phyloP scores from a whole-genome alignment of 2,888 invertebrate genomes.

The Tiphia femorata region DNA sequence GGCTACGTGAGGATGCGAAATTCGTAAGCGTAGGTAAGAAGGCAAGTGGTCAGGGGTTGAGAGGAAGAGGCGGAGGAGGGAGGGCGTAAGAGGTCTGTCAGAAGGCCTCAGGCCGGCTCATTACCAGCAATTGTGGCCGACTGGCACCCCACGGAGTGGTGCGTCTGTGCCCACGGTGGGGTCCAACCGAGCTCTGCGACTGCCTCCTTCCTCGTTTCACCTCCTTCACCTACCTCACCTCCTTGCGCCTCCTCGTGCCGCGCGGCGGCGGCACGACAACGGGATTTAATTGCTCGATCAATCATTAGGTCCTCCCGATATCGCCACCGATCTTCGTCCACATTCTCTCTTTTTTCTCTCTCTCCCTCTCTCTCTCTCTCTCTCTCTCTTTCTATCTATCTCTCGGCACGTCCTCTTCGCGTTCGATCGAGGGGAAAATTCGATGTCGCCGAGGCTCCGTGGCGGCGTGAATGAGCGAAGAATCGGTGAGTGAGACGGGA shows the following conservation, averaged over 20 bases:
- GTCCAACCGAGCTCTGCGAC: conserved; percentile 38
- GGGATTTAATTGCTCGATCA: conserved; percentile 67
- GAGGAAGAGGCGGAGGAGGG: conserved; percentile 50
- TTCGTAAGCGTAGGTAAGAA: conserved; percentile 11
- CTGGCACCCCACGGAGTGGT: conserved; percentile 58
- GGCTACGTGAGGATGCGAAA: background rate
- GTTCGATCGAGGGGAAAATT: background rate
- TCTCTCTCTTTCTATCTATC: no score
- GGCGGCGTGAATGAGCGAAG: no score
- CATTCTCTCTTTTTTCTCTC: background rate
- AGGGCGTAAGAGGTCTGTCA: conserved; percentile 57
- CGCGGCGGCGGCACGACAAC: conserved; percentile 62
- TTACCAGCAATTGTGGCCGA: conserved; percentile 67
- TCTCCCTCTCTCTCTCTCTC: background rate
- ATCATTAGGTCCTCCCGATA: conserved; percentile 54
- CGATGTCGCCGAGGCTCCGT: no score
- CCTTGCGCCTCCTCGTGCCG: conserved; percentile 41
- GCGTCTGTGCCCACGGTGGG: conserved; percentile 42
- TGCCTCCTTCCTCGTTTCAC: conserved; percentile 18
- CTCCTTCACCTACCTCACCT: conserved; percentile 20
- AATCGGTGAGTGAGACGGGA: no score
- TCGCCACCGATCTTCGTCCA: conserved; percentile 31
- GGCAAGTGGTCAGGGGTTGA: conserved; percentile 56
- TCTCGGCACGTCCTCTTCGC: no score
- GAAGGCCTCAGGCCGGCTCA: conserved; percentile 61